phyloP scores from a whole-genome alignment of 1,140 invertebrate species.

The Fopius arisanus region DNA sequence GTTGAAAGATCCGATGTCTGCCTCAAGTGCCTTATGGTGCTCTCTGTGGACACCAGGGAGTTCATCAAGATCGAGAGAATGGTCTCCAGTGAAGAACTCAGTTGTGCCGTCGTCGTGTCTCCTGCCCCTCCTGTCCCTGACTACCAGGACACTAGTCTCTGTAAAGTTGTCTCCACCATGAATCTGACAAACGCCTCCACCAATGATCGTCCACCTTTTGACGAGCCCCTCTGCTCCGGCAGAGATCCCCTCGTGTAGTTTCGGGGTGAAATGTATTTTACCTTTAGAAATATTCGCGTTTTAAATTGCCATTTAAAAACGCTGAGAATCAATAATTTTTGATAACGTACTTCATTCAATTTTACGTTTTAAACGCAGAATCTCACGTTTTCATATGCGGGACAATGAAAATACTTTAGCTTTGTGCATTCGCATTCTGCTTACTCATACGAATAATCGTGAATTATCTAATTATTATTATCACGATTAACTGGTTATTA shows the following conservation, averaged over 20 bases:
- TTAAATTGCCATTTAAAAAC: not conserved
- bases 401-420: not conserved
- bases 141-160: conserved; percentile 63
- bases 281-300: not conserved
- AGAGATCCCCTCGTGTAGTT: not conserved
- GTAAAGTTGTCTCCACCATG: conserved; percentile 60
- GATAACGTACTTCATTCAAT: not conserved
- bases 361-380: conserved; percentile 2
- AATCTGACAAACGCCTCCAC: conserved; percentile 49
- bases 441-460: not conserved
- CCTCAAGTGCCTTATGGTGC: conserved; percentile 39
- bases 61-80: conserved; percentile 48
- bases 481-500: not conserved
- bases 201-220: not conserved
- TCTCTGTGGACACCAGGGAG: conserved; percentile 52
- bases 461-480: not conserved
- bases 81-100: conserved; percentile 7
- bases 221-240: not conserved
- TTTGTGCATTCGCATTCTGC: not conserved
- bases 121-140: conserved; percentile 49
- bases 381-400: not conserved
- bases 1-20: not conserved
- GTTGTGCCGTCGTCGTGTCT: not conserved
- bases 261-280: not conserved
- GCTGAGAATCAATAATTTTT: not conserved